Evolutionary conservation across 2,888 invertebrate genomes (phyloP), one percentile per base, ranked within the genome.

Genomic region (Prosopocoilus inquinatus): DNA sequence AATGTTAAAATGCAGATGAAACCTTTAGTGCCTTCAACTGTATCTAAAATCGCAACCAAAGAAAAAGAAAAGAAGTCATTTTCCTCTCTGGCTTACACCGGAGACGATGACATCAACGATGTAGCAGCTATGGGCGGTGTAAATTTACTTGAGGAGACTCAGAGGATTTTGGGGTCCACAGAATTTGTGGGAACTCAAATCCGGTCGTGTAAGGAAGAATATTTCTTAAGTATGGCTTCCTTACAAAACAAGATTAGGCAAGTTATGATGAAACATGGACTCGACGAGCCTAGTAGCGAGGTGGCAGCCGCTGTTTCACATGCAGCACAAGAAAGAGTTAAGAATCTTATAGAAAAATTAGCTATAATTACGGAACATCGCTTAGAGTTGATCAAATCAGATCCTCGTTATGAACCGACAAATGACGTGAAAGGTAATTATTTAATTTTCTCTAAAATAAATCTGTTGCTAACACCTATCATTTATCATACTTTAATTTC

Each of bases 61-160:
- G 89, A 88, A 78, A 91, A 91, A 66, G 90, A 89, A 71, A 89
- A 90, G 69, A 91, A 89, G 76, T 88, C 87, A 70, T 77, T 73
- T 32, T 82, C 82, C 72, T 82, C 85, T 50, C 81, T 83, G 34
- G 79, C 80, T 45, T 55, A 61, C 47, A 57, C 61, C 59, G 94
- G 92, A 41, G 95, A 96, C 71, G 96, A 96, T 74, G 96, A 98
- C 75, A 96, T 97, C 70, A 98, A 97, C 73, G 97, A 98, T 80
- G 97, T 98, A 9, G 96, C 97, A 32, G 96, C 97, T 8, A 97
- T 98, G 97, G 97, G 97, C 61, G 97, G 97, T 48, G 97, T 98
- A 52, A 98, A 98, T 80, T 82, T 98, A 69, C 91, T 92, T 0
- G 97, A 98, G 78, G 97, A 98, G 78, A 90, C 92, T 35, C 95